Conservation (phyloP, 2,888 invertebrate species). For the Drosophila rubida region DNA sequence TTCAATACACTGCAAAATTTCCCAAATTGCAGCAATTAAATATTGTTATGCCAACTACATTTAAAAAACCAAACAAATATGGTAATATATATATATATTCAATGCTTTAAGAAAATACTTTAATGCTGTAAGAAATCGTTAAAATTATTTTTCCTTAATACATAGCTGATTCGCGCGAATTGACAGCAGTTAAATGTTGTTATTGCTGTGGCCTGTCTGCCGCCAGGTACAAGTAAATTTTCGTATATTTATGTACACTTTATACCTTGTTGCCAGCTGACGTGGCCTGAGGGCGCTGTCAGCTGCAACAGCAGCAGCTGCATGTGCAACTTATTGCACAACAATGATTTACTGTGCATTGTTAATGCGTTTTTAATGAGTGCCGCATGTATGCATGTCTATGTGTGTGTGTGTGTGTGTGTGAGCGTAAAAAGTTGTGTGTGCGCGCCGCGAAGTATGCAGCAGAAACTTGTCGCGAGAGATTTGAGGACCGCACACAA, state of each 20-base stretch:
- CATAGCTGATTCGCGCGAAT: too few species aligned
- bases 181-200: neutral
- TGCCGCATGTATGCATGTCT: slow-evolving; percentile 34
- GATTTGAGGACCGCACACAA: slow-evolving; percentile 45
- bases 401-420: neutral
- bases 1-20: too few species aligned
- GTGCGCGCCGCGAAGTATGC: slow-evolving; percentile 37
- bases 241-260: neutral
- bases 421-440: slow-evolving; percentile 52
- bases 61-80: too few species aligned
- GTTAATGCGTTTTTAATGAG: slow-evolving; percentile 78
- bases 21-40: too few species aligned
- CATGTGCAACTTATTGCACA: slow-evolving; percentile 58
- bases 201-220: neutral
- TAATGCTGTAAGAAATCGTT: too few species aligned
- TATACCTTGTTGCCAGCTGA: slow-evolving; percentile 15
- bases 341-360: slow-evolving; percentile 70
- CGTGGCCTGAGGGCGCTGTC: slow-evolving; percentile 8
- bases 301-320: slow-evolving; percentile 21
- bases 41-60: too few species aligned
- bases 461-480: slow-evolving; percentile 64
- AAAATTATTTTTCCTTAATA: too few species aligned
- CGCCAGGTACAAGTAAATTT: slow-evolving; percentile 2
- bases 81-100: too few species aligned
- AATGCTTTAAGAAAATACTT: too few species aligned